A percentile compares a stretch with the other conserved stretches of the same genome.
phyloP scores from a whole-genome alignment of 2,113 vertebrate species.

The Ivindomyrus marchei region DNA sequence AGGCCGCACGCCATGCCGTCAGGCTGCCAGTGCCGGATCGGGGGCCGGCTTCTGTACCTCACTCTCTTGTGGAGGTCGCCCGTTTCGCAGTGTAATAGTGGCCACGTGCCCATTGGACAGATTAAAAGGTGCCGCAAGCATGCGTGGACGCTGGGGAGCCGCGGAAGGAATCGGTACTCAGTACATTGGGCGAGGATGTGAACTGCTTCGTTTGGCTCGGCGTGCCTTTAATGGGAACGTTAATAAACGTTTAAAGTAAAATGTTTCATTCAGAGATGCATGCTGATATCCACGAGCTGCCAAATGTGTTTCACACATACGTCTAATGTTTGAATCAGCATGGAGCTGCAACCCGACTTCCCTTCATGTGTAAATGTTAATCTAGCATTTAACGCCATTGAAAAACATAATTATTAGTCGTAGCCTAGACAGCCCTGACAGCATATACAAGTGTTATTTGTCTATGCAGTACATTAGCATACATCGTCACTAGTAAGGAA shows the following conservation, averaged over 20 bases:
- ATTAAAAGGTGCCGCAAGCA: background rate
- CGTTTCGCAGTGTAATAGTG: background rate
- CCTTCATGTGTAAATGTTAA: background rate
- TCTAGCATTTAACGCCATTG: background rate
- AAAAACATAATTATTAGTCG: background rate
- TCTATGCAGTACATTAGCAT: background rate
- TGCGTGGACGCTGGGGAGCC: background rate
- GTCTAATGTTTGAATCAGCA: background rate
- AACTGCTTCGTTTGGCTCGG: background rate
- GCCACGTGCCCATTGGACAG: constrained; percentile 6
- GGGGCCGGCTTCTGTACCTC: background rate
- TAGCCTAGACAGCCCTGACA: background rate
- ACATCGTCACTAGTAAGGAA: too few relatives aligned
- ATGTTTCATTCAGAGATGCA: background rate
- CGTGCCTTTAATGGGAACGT: background rate
- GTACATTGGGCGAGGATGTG: background rate
- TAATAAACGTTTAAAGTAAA: background rate
- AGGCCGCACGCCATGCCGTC: background rate
- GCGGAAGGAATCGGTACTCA: background rate
- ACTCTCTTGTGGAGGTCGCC: background rate
- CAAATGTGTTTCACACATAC: background rate
- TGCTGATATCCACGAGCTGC: background rate
- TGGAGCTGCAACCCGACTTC: background rate
- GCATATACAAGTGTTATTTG: background rate
- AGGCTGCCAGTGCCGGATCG: background rate